Evolutionary conservation across 2,113 vertebrate genomes (phyloP), one percentile per base, ranked within the genome.

Genomic region (Oenanthe oenanthe): DNA sequence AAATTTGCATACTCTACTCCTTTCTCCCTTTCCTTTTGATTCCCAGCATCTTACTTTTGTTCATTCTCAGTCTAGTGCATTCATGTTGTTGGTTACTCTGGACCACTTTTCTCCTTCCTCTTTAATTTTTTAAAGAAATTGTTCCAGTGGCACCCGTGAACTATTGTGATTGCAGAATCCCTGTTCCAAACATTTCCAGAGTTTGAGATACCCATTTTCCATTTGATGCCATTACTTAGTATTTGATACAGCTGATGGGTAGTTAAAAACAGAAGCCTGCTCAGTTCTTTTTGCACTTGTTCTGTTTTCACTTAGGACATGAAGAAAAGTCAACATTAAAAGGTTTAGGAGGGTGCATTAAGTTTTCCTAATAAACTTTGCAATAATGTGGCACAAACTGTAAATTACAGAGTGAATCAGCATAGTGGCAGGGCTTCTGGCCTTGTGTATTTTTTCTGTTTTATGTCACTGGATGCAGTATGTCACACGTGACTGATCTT

Each of bases 231-330:
- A 53, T 57, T 48, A 10, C 31, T 66, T 20, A 58, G 34, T 25
- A 15, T 25, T 71, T 72, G 19, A 19, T 61, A 9, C 9, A 71
- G 26, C 22, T 63, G 26, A 11, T 16, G 20, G 53, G 6, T 50
- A 13, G 10, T 45, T 82, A 50, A 71, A 77, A 73, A 18, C 25
- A 43, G 53, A 56, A 17, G 10, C 53, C 65, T 62, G n/a, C 67
- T 54, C 17, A 24, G 2, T 75, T 83, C n/a, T 42, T 77, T 0
- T 47, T 50, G 51, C 36, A 53, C 20, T 62, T 20, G 2, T 34
- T 47, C 20, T 10, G 2, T 68, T 78, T 86, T 80, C 38, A 53
- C 21, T 74, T 71, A 9, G 0, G 0, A 26, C 0, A 0, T 85
- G n/a, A 71, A 66, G 51, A 58, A 71, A 54, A 76, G 29, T 72